A percentile compares a stretch with the other conserved stretches of the same genome.
Conservation (phyloP, 1,140 invertebrate genomes). For the Forficula auricularia region DNA sequence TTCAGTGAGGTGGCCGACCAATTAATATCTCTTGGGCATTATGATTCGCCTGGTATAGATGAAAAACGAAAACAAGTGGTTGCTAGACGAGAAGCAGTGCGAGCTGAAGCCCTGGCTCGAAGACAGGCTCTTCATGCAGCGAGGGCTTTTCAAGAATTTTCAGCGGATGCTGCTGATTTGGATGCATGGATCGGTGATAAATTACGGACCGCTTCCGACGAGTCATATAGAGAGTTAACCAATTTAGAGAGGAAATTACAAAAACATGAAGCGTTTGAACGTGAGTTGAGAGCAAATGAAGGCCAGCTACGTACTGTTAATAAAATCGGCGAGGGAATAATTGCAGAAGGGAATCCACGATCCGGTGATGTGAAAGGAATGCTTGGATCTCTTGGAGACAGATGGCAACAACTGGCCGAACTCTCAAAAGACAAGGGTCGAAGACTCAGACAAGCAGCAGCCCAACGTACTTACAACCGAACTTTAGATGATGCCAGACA, state of each 20-base stretch:
- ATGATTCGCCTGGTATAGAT: slow-evolving; percentile 55
- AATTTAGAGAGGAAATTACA: slow-evolving; percentile 87
- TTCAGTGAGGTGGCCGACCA: slow-evolving; percentile 76
- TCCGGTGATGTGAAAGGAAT: slow-evolving; percentile 45
- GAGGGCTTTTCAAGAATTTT: slow-evolving; percentile 67
- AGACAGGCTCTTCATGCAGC: slow-evolving; percentile 56
- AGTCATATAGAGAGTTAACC: slow-evolving; percentile 78
- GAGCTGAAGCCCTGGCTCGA: slow-evolving; percentile 51
- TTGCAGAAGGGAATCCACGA: slow-evolving; percentile 49
- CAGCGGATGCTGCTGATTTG: slow-evolving; percentile 74
- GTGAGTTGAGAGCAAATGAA: slow-evolving; percentile 82
- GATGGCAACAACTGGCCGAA: slow-evolving; percentile 50
- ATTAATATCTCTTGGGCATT: slow-evolving; percentile 66
- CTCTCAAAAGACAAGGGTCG: slow-evolving; percentile 68
- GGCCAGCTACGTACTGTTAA: slow-evolving; percentile 70
- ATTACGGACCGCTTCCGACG: slow-evolving; percentile 73
- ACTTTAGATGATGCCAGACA: slow-evolving; percentile 61
- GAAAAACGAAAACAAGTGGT: slow-evolving; percentile 59
- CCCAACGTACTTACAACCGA: slow-evolving; percentile 59
- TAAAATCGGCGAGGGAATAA: slow-evolving; percentile 51
- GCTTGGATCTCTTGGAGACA: slow-evolving; percentile 46
- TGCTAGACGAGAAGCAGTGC: slow-evolving; percentile 50
- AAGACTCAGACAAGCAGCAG: slow-evolving; percentile 58
- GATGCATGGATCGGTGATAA: slow-evolving; percentile 84
- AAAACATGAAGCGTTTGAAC: slow-evolving; percentile 94